Conservation (phyloP, 1,140 invertebrate species). For the Pentalonia nigronervosa region DNA sequence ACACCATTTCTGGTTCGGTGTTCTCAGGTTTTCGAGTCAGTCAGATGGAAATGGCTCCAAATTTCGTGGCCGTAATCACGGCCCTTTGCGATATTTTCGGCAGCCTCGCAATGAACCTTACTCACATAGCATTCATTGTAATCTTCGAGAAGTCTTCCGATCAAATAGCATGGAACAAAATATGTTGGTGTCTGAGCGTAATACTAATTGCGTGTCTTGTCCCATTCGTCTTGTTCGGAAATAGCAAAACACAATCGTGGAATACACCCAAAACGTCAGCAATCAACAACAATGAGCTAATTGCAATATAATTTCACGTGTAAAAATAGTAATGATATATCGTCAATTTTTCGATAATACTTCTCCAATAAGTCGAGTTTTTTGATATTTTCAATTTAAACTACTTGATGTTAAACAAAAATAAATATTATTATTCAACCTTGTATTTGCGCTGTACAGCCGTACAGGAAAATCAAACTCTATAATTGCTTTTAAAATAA, state of each 20-base stretch:
- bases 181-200: background rate
- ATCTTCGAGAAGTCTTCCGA: background rate
- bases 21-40: slow-evolving; percentile 46
- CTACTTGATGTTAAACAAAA: background rate
- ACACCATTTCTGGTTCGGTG: background rate
- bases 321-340: background rate
- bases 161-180: background rate
- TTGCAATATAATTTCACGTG: background rate
- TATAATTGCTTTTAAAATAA: too few species aligned
- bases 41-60: slow-evolving; percentile 35
- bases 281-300: background rate
- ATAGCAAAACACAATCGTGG: slow-evolving; percentile 22
- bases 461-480: too few species aligned
- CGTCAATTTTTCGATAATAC: background rate
- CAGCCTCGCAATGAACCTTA: background rate
- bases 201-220: background rate
- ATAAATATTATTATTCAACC: background rate
- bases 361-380: background rate
- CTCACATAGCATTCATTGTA: background rate
- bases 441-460: too few species aligned
- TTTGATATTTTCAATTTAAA: background rate
- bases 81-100: background rate
- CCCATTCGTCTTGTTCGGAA: background rate
- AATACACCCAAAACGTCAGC: background rate
- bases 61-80: slow-evolving; percentile 12